Percentiles rank a stretch among this genome's conserved stretches.
These are phyloP conservation scores for Neria commutata DNA, from an alignment of 2,888 invertebrate species.

Conservation along the genomic window DNA sequence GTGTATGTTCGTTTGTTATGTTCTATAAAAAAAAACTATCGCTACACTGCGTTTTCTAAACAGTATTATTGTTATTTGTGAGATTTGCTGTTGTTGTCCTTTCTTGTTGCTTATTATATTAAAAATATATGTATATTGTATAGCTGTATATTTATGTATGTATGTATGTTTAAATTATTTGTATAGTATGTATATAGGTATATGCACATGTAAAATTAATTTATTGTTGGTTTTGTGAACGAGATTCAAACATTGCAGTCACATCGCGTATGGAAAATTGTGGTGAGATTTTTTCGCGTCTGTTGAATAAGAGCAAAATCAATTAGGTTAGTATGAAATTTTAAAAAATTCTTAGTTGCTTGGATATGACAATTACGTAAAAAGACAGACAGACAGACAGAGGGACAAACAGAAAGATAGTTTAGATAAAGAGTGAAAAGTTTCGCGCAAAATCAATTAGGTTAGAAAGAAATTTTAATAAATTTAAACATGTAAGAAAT, in stretches of 20 bases:
- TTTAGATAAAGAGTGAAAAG: not conserved
- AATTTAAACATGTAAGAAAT: no score
- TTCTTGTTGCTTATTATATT: conserved; percentile 21
- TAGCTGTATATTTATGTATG: conserved; percentile 30
- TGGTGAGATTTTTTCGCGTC: conserved; percentile 73
- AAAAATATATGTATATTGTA: conserved; percentile 31
- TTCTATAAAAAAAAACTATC: no score
- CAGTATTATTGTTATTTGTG: conserved; percentile 3
- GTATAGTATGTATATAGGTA: conserved; percentile 23
- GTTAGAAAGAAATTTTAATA: not conserved
- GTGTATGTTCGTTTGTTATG: no score
- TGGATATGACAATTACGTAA: no score
- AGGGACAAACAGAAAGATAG: no score
- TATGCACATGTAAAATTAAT: conserved; percentile 23
- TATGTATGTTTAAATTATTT: conserved; percentile 22
- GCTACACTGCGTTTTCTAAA: not conserved
- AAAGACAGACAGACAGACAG: no score
- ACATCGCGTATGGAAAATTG: conserved; percentile 80
- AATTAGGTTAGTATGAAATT: not conserved
- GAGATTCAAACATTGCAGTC: conserved; percentile 82
- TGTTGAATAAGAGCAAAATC: no score
- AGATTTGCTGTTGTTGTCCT: conserved; percentile 18
- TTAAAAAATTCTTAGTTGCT: no score
- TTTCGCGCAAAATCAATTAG: not conserved
- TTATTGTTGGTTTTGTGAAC: conserved; percentile 64